Evolutionary conservation across 2,888 invertebrate genomes (phyloP), one percentile per base, ranked within the genome.

Genomic region (Nephrocerus scutellatus): DNA sequence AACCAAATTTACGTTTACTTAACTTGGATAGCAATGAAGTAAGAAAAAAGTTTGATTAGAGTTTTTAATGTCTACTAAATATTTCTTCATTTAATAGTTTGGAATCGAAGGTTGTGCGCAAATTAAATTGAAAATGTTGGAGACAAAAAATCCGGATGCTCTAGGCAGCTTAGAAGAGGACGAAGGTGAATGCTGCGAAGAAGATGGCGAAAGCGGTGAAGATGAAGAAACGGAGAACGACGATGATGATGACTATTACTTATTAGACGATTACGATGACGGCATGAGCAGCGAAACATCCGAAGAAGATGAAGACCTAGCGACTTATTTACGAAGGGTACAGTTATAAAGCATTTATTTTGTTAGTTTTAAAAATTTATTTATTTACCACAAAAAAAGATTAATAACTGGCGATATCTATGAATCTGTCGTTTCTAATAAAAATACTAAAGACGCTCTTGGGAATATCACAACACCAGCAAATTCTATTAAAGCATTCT

Each of bases 1-100:
- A 83, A 56, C 54, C 53, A 1, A 71, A 73, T 20, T 55, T 84
- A 8, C 70, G 65, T 31, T 59, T 53, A 22, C 53, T 84, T 3
- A 70, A 72, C 41, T 57, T 86, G 10, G 77, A 81, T 61, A 79
- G 77, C 2, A 84, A 84, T 64, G 69, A 71, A 48, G 57, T 57
- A 47, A 44, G n/a, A n/a, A n/a, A n/a, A n/a, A n/a, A n/a, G n/a
- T n/a, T n/a, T n/a, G n/a, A n/a, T n/a, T n/a, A n/a, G n/a, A n/a
- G n/a, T n/a, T n/a, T n/a, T n/a, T n/a, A n/a, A n/a, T n/a, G n/a
- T n/a, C n/a, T n/a, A n/a, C n/a, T n/a, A n/a, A n/a, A 4, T 25
- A 26, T 39, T 19, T 4, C 9, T 26, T 19, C 29, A 26, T 30
- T 29, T 29, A 9, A 29, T 18, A 29, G 61, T 78, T 80, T 62